A percentile compares a stretch with the other conserved stretches of the same genome.
Evolutionary conservation across 2,113 vertebrate species (phyloP).

Genomic region (Microcebus ravelobensis): DNA sequence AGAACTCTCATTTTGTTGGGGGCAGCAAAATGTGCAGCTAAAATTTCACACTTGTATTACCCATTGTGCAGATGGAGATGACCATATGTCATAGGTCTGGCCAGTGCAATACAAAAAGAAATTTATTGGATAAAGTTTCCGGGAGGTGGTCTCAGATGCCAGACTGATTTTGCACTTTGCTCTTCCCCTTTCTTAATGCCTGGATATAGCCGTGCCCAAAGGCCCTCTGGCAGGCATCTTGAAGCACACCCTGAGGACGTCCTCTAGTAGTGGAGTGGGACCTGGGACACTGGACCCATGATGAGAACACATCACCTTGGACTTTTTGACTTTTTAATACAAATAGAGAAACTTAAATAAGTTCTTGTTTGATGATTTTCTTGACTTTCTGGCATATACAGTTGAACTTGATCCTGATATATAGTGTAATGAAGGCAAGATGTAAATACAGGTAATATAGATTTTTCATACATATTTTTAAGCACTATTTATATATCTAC

Average conservation of each 20-base stretch:
- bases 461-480: background rate
- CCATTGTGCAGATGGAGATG: background rate
- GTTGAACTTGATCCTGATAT: background rate
- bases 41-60: background rate
- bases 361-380: background rate
- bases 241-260: background rate
- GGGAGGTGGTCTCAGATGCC: background rate
- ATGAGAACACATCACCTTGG: background rate
- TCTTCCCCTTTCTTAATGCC: background rate
- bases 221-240: background rate
- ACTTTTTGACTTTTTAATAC: background rate
- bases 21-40: background rate
- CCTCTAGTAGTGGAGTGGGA: background rate
- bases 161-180: accelerated
- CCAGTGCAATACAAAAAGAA: background rate
- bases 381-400: background rate
- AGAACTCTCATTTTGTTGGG: background rate
- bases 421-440: background rate
- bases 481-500: background rate
- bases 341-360: background rate
- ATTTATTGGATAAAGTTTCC: background rate
- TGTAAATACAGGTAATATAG: background rate
- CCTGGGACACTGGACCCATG: background rate
- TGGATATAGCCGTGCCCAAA: background rate
- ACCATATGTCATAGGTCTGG: background rate